Conservation (phyloP, 23 tunicate species). For the Styela plicata region DNA sequence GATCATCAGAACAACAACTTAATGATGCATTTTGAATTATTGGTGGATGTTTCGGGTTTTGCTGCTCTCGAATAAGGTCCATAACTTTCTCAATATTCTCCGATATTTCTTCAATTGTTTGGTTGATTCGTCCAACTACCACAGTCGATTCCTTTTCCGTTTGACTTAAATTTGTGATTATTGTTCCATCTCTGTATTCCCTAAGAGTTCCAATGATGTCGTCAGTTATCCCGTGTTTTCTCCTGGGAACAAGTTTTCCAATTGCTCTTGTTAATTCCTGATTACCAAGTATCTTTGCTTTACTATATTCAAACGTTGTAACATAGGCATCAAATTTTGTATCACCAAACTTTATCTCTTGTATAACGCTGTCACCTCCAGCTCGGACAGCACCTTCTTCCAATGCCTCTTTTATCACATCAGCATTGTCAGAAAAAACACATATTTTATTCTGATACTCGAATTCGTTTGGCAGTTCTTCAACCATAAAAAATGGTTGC, state of each 20-base stretch:
- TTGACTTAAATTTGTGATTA: not conserved
- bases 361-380: slow-evolving; percentile 18
- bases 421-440: slow-evolving; percentile 22
- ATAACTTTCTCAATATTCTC: not conserved
- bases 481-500: not conserved
- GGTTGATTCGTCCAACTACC: slow-evolving; percentile 22
- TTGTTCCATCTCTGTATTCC: not conserved
- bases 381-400: slow-evolving; percentile 16
- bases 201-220: not conserved
- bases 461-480: slow-evolving; percentile 11
- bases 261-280: slow-evolving; percentile 5
- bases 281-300: not conserved
- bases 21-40: not conserved
- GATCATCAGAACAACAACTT: not conserved
- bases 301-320: slow-evolving; percentile 10
- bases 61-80: not conserved
- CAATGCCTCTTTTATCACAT: not conserved
- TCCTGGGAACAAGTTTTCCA: slow-evolving; percentile 17
- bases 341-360: slow-evolving; percentile 1
- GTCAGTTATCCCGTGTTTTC: not conserved
- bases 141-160: not conserved
- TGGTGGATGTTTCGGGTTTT: slow-evolving; percentile 25
- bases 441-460: slow-evolving; percentile 14
- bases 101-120: not conserved
- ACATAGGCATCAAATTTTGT: slow-evolving; percentile 14